phyloP scores from a whole-genome alignment of 1,140 invertebrate genomes.

The Drosophila watanabei region DNA sequence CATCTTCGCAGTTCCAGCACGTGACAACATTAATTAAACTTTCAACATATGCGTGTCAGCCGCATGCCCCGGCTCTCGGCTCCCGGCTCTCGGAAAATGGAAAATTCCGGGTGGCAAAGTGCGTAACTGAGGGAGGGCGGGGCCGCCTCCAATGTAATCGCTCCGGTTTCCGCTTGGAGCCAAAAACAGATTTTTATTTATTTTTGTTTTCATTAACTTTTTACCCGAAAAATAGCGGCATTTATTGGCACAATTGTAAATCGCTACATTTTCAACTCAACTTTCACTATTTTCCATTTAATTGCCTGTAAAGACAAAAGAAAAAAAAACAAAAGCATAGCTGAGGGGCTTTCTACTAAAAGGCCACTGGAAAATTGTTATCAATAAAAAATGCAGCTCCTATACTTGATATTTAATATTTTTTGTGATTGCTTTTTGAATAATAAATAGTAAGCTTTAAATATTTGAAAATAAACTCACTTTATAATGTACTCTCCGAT shows the following conservation, averaged over 20 bases:
- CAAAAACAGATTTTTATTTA: conserved; percentile 32
- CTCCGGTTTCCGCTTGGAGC: conserved; percentile 13
- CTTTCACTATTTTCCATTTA: conserved; percentile 9
- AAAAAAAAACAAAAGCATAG: neutral
- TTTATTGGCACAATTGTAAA: conserved; percentile 25
- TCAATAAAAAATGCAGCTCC: neutral
- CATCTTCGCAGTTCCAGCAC: conserved; percentile 35
- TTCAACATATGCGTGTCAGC: conserved; percentile 51
- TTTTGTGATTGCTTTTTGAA: neutral
- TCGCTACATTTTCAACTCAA: conserved; percentile 6
- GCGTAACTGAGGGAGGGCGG: neutral
- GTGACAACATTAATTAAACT: conserved; percentile 66
- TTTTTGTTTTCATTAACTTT: conserved; percentile 31
- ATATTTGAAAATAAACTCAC: neutral
- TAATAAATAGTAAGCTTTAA: neutral
- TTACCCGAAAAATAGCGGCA: conserved; percentile 17
- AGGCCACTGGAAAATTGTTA: conserved; percentile 3
- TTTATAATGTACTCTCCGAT: too few species aligned
- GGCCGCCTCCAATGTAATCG: conserved; percentile 24
- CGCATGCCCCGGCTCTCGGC: conserved; percentile 8
- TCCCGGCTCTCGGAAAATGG: neutral
- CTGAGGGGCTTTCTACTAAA: neutral
- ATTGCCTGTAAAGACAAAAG: conserved; percentile 1
- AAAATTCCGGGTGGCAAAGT: conserved; percentile 4
- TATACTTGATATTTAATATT: neutral